Conservation (phyloP, 2,888 invertebrate species). For the Nomada ferruginata region DNA sequence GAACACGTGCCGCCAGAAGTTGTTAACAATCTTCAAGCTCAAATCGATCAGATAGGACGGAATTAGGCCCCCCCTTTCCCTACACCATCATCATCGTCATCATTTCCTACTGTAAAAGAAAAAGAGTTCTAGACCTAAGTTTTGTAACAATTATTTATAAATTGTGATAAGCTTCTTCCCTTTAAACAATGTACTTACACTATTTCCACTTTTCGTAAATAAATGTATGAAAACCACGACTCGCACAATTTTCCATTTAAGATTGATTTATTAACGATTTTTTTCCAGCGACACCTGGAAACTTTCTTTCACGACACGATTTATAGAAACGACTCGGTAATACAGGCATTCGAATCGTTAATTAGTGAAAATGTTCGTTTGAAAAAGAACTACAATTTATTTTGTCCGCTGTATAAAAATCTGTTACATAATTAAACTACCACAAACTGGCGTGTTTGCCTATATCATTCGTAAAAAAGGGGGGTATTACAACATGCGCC, state of each 20-base stretch:
- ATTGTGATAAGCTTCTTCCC: constrained; percentile 49
- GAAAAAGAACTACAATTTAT: constrained; percentile 27
- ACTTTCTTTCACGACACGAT: constrained; percentile 25
- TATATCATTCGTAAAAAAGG: constrained; percentile 2
- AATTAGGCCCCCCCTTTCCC: constrained; percentile 82
- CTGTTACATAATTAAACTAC: constrained; percentile 27
- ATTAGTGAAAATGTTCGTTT: constrained; percentile 3
- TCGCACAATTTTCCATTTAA: neutral
- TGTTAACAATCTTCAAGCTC: constrained; percentile 93
- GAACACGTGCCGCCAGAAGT: constrained; percentile 95
- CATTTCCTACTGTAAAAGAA: constrained; percentile 55
- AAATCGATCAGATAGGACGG: constrained; percentile 93
- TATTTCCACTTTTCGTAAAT: constrained; percentile 72
- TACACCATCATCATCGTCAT: constrained; percentile 10
- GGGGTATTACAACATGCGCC: constrained; percentile 20
- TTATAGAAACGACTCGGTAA: neutral
- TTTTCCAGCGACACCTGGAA: neutral
- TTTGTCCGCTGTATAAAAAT: constrained; percentile 25
- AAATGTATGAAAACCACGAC: constrained; percentile 57
- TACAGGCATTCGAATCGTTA: neutral
- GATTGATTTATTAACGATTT: constrained; percentile 1
- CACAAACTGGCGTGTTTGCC: constrained; percentile 1
- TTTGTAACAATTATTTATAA: constrained; percentile 72
- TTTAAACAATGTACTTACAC: constrained; percentile 48
- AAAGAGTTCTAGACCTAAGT: constrained; percentile 45